phyloP scores from a whole-genome alignment of 2,113 vertebrate genomes.

The Pluvialis apricaria region DNA sequence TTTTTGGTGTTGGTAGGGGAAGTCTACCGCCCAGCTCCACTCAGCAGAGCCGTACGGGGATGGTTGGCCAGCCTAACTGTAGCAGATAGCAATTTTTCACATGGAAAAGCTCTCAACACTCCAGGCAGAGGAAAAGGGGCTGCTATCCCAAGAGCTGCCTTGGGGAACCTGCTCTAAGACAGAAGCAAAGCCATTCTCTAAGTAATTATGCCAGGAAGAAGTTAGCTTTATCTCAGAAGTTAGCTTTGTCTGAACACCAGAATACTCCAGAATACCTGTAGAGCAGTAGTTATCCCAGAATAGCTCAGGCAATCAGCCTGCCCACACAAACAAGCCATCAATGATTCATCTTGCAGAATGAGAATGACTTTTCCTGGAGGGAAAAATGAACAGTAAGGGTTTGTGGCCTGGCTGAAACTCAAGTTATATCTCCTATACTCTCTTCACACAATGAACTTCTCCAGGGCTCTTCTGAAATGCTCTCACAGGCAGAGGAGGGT shows the following conservation, averaged over 20 bases:
- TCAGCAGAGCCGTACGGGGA: rapidly evolving
- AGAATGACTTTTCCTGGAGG: neutral
- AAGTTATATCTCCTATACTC: neutral
- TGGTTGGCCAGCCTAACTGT: neutral
- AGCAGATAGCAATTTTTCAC: neutral
- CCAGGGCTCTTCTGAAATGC: neutral
- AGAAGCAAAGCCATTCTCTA: neutral
- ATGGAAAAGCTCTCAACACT: neutral
- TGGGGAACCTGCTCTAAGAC: neutral
- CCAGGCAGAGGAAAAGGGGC: neutral
- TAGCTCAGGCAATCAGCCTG: neutral
- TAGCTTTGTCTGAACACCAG: neutral
- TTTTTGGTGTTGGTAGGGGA: neutral
- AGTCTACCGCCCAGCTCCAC: neutral
- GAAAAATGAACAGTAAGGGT: neutral
- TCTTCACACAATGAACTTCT: neutral
- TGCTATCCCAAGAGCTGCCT: neutral
- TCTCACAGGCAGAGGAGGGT: neutral
- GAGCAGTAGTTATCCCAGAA: neutral
- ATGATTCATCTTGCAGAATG: neutral
- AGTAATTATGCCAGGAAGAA: neutral
- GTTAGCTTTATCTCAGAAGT: neutral
- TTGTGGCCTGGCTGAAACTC: neutral
- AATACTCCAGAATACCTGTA: neutral
- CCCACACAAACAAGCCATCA: neutral